Evolutionary conservation across 2,797 vertebrate genomes (phyloP).

Genomic region (Labeo calbasu): DNA sequence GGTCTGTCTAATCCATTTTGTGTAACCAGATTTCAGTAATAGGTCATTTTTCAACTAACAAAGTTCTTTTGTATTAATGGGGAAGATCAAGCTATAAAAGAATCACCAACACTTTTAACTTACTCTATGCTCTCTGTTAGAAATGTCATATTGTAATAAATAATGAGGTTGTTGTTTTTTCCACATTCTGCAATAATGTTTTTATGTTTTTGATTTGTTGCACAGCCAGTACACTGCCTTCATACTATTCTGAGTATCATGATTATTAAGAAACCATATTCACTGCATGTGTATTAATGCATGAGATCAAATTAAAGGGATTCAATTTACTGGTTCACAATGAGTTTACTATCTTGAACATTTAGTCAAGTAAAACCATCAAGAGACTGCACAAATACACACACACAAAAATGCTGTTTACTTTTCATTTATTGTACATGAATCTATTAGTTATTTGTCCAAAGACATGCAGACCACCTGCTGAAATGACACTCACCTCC

Average conservation of each 20-base stretch:
- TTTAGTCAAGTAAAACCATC: neutral
- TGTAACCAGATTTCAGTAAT: neutral
- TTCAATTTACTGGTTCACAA: constrained; percentile 22
- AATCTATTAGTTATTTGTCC: constrained; percentile 51
- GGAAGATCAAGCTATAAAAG: neutral
- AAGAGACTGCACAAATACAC: neutral
- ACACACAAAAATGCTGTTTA: constrained; percentile 10
- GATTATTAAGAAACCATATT: constrained; percentile 24
- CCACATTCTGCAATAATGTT: constrained; percentile 3
- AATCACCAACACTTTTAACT: constrained; percentile 14
- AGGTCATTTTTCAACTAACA: constrained; percentile 6
- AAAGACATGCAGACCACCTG: constrained; percentile 73
- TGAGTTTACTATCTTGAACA: neutral
- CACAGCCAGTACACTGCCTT: neutral
- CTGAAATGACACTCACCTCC: constrained; percentile 63
- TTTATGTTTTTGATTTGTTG: constrained; percentile 6
- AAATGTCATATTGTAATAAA: constrained; percentile 3
- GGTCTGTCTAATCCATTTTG: constrained; percentile 8
- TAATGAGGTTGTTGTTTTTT: neutral
- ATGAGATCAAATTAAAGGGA: constrained; percentile 33
- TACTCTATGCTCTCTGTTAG: constrained; percentile 15
- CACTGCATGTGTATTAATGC: constrained; percentile 22
- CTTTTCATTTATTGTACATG: constrained; percentile 50
- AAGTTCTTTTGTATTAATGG: neutral
- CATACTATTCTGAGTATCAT: constrained; percentile 2